Percentiles rank a stretch among this genome's conserved stretches.
Evolutionary conservation across 2,113 vertebrate species (phyloP).

Genomic region (Ploceus nigricollis): DNA sequence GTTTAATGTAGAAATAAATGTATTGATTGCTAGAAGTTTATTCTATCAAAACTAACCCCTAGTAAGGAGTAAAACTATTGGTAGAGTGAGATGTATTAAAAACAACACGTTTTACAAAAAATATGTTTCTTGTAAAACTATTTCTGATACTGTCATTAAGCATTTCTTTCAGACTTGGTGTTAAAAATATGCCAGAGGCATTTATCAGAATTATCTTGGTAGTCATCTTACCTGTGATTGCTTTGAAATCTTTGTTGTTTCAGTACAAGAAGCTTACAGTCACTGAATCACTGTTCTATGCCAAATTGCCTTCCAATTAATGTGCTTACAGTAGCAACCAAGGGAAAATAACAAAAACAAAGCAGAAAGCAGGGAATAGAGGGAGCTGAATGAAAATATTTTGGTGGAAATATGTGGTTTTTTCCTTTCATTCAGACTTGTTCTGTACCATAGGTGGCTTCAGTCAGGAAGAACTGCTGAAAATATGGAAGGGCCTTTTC

Average conservation of each 20-base stretch:
- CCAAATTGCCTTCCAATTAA: background rate
- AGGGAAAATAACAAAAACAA: background rate
- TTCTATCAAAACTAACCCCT: background rate
- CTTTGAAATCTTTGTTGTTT: background rate
- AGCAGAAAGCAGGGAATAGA: background rate
- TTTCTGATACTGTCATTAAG: background rate
- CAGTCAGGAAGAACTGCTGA: constrained; percentile 84
- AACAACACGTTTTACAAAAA: background rate
- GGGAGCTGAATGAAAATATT: background rate
- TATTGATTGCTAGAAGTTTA: background rate
- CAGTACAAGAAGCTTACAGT: background rate
- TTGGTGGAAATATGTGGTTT: background rate
- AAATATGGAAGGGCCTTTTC: constrained; percentile 94
- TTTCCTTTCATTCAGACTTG: background rate
- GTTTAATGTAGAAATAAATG: background rate
- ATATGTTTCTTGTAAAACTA: background rate
- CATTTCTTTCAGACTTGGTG: background rate
- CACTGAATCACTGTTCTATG: background rate
- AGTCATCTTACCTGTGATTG: background rate
- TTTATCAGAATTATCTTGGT: background rate
- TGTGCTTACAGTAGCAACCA: background rate
- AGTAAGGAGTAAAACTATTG: background rate
- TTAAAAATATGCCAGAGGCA: background rate
- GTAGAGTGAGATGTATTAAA: background rate
- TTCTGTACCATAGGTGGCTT: constrained; percentile 78